Base-by-base conservation (phyloP, 2,888 invertebrate genomes). In the Diaprepes abbreviatus region DNA sequence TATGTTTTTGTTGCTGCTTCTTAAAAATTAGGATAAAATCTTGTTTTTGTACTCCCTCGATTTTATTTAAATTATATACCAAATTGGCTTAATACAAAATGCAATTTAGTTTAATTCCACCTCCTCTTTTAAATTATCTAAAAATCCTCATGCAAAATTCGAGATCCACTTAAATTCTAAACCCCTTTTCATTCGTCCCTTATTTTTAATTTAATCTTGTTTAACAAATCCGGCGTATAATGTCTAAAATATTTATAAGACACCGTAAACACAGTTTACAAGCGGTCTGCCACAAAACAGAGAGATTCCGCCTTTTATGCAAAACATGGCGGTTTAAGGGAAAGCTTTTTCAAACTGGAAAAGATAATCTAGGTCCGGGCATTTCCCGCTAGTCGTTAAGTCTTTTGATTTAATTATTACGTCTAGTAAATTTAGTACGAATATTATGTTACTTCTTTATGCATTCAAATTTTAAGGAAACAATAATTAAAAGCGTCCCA, bases 211-310 rank as follows among this genome's bases (percentile, higher is more conserved):
- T 69, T 69, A 69, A 64, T 69, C 69, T 64, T 62, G 24, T 68
- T 68, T 68, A 65, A 50, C 70, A 60, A 70, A 70, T 70, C 60
- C 60, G 38, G 36, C 21, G 66, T 45, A 66, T 50, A 62, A 66
- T 66, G 65, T 52, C 57, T 70, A 38, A 66, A 70, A 66, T 70
- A 70, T 70, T 66, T 70, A 70, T 66, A 70, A 70, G 70, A 70
- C 70, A 38, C 33, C 57, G 55, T 28, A 38, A 62, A 58, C 17
- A 57, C 35, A 57, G 66, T 70, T 66, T 66, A 70, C 65, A 54
- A 59, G 60, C 66, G 70, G 70, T 66, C 55, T 16, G 62, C 70
- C 70, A 10, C 70, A 66, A 62, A 62, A 66, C 62, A 52, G 48
- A 57, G 62, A 43, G 63, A 57, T 55, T 63, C 70, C 70, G 70